Evolutionary conservation across 2,888 invertebrate genomes (phyloP).

Genomic region (Lasioglossum morio): DNA sequence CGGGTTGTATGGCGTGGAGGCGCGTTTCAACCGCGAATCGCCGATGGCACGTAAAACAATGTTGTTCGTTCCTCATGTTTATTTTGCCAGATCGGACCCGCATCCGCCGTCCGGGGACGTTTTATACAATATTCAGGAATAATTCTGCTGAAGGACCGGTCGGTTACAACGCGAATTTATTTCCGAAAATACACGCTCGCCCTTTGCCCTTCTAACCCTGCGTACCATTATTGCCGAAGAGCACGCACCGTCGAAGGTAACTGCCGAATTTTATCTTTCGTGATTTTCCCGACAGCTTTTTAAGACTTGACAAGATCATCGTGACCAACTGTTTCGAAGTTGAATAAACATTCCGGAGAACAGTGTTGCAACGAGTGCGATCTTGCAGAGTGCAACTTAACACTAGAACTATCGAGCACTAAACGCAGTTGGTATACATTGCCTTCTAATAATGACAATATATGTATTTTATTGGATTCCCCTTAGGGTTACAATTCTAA

Average conservation of each 20-base stretch:
- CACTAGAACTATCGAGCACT: no score
- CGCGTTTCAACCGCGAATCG: slow-evolving; percentile 70
- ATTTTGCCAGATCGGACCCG: slow-evolving; percentile 34
- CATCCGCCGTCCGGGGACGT: slow-evolving; percentile 22
- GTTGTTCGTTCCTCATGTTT: slow-evolving; percentile 48
- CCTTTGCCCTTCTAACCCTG: neutral
- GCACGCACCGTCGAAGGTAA: neutral
- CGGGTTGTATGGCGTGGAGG: slow-evolving; percentile 46
- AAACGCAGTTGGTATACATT: no score
- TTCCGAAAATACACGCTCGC: neutral
- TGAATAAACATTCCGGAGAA: no score
- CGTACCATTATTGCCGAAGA: neutral
- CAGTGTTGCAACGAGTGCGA: no score
- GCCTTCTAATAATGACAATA: no score
- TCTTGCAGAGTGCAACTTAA: no score
- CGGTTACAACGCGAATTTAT: neutral
- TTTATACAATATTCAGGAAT: slow-evolving; percentile 42
- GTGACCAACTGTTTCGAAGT: neutral
- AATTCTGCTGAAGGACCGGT: neutral
- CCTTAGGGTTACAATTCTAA: no score
- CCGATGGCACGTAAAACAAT: slow-evolving; percentile 71
- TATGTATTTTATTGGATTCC: no score
- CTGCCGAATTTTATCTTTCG: neutral
- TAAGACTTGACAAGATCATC: neutral
- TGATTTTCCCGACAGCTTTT: neutral